Percentiles rank a stretch among this genome's conserved stretches.
These are phyloP conservation scores for Thera britannica DNA, from an alignment of 2,888 invertebrate species.

Conservation along the genomic window DNA sequence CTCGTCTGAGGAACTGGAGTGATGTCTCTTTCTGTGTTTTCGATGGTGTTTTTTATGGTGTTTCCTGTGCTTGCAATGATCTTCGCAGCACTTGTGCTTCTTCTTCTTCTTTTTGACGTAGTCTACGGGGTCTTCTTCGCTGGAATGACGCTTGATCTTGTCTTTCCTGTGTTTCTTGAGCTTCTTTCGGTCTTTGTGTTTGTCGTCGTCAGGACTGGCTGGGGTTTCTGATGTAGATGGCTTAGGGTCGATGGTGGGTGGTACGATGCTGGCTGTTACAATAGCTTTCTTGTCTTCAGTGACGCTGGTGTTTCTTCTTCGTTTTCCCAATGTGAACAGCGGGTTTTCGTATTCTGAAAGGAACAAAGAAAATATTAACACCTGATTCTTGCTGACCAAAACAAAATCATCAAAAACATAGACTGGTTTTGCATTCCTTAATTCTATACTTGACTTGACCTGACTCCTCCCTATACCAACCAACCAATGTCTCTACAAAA, in stretches of 20 bases:
- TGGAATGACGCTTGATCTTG: conserved; percentile 81
- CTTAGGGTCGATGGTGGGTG: conserved; percentile 51
- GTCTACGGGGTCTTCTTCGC: conserved; percentile 74
- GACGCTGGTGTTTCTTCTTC: conserved; percentile 89
- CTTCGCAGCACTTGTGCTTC: conserved; percentile 88
- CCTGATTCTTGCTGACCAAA: background rate
- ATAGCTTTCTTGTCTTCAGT: conserved; percentile 84
- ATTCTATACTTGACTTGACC: no score
- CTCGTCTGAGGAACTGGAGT: conserved; percentile 81
- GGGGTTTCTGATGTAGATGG: conserved; percentile 47
- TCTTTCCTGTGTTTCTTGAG: conserved; percentile 89
- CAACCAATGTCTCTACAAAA: no score
- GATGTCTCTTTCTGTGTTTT: conserved; percentile 91
- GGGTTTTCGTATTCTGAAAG: conserved; percentile 93
- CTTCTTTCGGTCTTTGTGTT: conserved; percentile 86
- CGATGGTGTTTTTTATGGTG: conserved; percentile 92
- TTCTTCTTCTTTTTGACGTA: conserved; percentile 88
- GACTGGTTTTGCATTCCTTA: background rate
- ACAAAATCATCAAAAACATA: background rate
- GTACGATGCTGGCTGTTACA: conserved; percentile 39
- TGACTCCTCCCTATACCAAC: no score
- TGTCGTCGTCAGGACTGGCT: conserved; percentile 63
- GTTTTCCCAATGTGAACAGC: conserved; percentile 89
- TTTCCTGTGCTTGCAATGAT: conserved; percentile 88
- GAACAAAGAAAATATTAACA: background rate